These are phyloP conservation scores for Tetranychus piercei DNA, from an alignment of 2,888 invertebrate species.

Conservation along the genomic window DNA sequence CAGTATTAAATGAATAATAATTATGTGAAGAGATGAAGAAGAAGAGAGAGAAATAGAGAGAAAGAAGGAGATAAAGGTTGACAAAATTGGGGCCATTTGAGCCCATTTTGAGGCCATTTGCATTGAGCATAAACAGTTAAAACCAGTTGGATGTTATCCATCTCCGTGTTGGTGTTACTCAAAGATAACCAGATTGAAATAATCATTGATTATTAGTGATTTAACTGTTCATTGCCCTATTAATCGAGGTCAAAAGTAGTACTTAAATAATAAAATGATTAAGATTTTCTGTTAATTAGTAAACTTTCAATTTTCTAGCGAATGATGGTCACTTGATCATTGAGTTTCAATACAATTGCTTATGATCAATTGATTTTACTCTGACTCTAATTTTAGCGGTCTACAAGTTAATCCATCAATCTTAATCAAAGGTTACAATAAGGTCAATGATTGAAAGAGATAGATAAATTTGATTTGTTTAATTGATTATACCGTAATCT, in stretches of 20 bases:
- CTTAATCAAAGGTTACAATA: too few relatives aligned
- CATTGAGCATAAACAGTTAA: not conserved
- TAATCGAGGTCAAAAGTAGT: not conserved
- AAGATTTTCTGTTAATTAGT: not conserved
- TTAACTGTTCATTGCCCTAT: not conserved
- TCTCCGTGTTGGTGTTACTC: not conserved
- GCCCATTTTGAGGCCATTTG: not conserved
- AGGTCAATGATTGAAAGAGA: too few relatives aligned
- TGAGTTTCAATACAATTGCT: too few relatives aligned
- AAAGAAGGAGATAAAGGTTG: not conserved
- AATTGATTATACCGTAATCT: not conserved
- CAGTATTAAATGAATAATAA: not conserved
- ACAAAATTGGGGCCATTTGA: not conserved
- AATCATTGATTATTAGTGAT: not conserved
- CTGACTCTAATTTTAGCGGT: too few relatives aligned
- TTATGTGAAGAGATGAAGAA: not conserved
- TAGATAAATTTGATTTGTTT: too few relatives aligned
- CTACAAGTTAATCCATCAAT: too few relatives aligned
- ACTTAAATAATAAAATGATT: not conserved
- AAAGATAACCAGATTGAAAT: not conserved
- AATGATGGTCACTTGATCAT: too few relatives aligned
- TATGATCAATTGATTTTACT: too few relatives aligned
- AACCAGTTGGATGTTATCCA: not conserved
- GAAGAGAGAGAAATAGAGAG: not conserved
- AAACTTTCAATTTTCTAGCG: too few relatives aligned